Conservation (phyloP, 2,797 vertebrate species). For the Emys orbicularis region DNA sequence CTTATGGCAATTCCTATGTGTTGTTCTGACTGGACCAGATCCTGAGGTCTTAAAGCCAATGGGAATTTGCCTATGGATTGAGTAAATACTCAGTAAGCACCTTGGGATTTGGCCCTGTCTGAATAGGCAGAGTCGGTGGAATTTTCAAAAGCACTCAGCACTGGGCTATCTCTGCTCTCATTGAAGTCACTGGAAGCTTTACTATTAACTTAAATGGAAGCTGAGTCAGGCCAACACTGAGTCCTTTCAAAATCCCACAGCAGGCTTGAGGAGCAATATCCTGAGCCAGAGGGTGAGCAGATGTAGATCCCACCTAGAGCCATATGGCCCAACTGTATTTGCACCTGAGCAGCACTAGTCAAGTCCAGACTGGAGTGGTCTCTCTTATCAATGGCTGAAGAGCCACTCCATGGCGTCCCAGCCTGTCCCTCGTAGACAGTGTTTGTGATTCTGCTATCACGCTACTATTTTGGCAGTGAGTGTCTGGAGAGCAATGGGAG, state of each 20-base stretch:
- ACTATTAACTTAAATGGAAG: background rate
- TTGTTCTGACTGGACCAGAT: background rate
- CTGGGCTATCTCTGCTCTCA: background rate
- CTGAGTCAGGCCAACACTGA: background rate
- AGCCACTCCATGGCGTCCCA: background rate
- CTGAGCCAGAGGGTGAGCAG: background rate
- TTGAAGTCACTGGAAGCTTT: background rate
- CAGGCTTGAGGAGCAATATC: fast-evolving
- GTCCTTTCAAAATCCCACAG: fast-evolving
- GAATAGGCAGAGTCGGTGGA: background rate
- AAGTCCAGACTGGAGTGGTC: background rate
- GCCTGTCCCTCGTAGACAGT: background rate
- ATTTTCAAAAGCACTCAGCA: background rate
- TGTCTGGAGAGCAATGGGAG: background rate
- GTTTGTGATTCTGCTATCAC: background rate
- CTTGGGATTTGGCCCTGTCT: background rate
- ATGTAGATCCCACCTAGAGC: fast-evolving
- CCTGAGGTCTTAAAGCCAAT: background rate
- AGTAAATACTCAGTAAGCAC: slow-evolving; percentile 22
- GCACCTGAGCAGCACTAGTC: background rate
- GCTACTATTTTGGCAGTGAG: background rate
- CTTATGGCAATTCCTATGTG: background rate
- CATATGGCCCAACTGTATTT: background rate
- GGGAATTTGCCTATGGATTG: background rate
- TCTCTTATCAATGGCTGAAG: background rate